Base-by-base conservation (phyloP, 2,113 vertebrate genomes). In the Bostrychus sinensis region DNA sequence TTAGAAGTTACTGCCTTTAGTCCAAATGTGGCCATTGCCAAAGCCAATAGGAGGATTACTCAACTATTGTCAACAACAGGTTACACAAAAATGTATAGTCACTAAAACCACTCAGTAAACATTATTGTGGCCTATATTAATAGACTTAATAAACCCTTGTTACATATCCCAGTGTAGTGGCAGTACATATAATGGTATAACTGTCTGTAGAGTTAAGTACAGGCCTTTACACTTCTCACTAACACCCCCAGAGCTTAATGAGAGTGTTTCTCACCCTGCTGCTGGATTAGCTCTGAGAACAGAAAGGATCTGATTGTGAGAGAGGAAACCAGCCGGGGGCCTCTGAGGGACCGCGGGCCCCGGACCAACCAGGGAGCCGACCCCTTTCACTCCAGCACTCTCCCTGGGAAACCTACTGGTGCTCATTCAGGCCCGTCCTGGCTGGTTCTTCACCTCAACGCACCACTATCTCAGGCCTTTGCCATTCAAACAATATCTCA, bases 401-500 rank as follows among this genome's bases (percentile, higher is more conserved):
- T 70, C 81, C 76, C 70, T 81, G 74, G 84, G 83, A 87, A 83
- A 81, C 81, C 75, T 62, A 20, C 81, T 65, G 41, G 46, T 34
- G 26, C 56, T 68, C 77, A 71, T 74, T 75, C 68, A 73, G 37
- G 56, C 73, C 61, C 43, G 28, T 19, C 42, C n/a, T 42, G 25
- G 1, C 56, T 42, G 25, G 1, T 51, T 65, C 66, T 56, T 62
- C 65, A 70, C 54, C 75, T 78, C 58, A 66, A 42, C 66, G 36
- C 77, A 66, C 56, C 72, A 59, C 67, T 75, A 70, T 79, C 82
- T 67, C 48, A 0, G 30, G 23, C 72, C 83, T 25, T 90, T 91
- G 75, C 84, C 77, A 91, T 91, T 91, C 78, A 87, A 88, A 91
- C 88, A 58, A 71, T 63, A 78, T 87, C 85, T 91, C 86, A 88